Base-by-base conservation (phyloP, 2,113 vertebrate genomes). In the Sprattus sprattus region DNA sequence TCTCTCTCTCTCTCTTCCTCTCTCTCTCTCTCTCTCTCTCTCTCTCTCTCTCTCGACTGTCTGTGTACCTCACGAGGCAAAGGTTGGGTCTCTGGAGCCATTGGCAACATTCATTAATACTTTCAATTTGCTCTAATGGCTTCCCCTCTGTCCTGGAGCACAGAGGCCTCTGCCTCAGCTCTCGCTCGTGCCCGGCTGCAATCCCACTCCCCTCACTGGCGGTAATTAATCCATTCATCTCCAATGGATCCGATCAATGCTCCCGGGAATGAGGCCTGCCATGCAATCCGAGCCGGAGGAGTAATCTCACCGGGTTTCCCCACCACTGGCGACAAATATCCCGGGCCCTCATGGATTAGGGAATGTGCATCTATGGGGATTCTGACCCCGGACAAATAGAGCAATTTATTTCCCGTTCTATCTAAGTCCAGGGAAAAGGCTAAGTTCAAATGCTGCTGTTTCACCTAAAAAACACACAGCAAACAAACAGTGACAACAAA, bases 211-310 rank as follows among this genome's bases (percentile, higher is more conserved):
- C 92, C 91, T 93, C 92, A 88, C 89, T 89, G 93, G 84, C 90
- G 90, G 92, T 95, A 94, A 96, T 95, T 94, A 95, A 95, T 95
- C 94, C 94, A 96, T 95, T 94, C 94, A 94, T 95, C 94, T 95
- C 92, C 67, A 90, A 93, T 89, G 94, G 92, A 93, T 91, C 86
- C 85, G 91, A 94, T 94, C 94, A 94, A 93, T 93, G 93, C 88
- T 81, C 90, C 88, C 89, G 90, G 91, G 88, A 91, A 92, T 90
- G 88, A 89, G 88, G 87, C 85, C 90, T 88, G 82, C 88, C 82
- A 85, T 86, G 88, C 87, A 85, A 83, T 71, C 87, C 87, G 88
- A 92, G 88, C 32, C 67, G 64, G 25, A 78, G 71, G 50, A 22
- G 50, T 75, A 80, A 44, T 80, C 46, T 54, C 67, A 49, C 9